Evolutionary conservation across 2,113 vertebrate genomes (phyloP), one percentile per base, ranked within the genome.

Genomic region (Dascyllus trimaculatus): DNA sequence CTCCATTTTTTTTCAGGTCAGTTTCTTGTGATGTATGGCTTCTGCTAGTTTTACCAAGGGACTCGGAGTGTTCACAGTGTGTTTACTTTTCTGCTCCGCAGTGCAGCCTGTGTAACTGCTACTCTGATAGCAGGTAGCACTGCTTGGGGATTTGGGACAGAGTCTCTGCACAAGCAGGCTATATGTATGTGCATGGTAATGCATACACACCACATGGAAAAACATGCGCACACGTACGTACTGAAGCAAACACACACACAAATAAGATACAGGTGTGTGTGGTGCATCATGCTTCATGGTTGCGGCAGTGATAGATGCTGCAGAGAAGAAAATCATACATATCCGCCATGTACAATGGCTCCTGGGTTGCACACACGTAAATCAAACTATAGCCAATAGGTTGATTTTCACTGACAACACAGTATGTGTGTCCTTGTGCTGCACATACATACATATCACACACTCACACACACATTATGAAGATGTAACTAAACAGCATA

Each of bases 21-120:
- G n/a, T 84, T 84, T 85, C 58, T 64, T 77, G 46, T 93, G 90
- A 93, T 89, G 60, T 88, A 91, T 89, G 82, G 63, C 81, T 85
- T 57, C 82, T 71, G 75, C 66, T 80, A 43, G 75, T 85, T 81
- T 72, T 60, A 81, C 74, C 88, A 73, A 66, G 88, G 79, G 84
- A 89, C 79, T 60, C 5, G 11, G 53, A 70, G 72, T 78, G 52
- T 84, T 84, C 85, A 72, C 67, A 66, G 46, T 78, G 61, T 90
- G 80, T 91, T 92, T 93, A 87, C 89, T 72, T 80, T 81, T 78
- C 83, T 82, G 76, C 80, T 85, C 73, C 71, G 73, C 64, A 35
- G 75, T 25, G 1, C 67, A 73, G 77, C 62, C 64, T 85, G 76
- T 81, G 73, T 70, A 88, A 82, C 80, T 86, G 68, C 61, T 61